These are phyloP conservation scores for Spilogale gracilis DNA, from an alignment of 2,113 vertebrate genomes.

Conservation along the genomic window DNA sequence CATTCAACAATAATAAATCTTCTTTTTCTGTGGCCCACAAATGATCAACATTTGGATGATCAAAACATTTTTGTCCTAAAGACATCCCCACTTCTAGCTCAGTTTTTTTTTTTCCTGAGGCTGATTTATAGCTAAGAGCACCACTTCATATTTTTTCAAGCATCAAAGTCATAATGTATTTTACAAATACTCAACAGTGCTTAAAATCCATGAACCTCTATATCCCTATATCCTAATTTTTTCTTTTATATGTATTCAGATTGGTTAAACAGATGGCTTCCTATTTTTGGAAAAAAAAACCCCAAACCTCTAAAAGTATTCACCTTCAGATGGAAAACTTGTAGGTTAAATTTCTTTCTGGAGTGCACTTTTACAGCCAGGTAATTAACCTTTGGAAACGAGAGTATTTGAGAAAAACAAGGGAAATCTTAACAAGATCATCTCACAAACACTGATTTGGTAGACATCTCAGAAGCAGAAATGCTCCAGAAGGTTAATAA, in stretches of 20 bases:
- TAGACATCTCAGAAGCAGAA: slow-evolving; percentile 41
- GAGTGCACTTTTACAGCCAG: slow-evolving; percentile 80
- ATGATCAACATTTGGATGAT: slow-evolving; percentile 68
- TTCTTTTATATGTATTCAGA: slow-evolving; percentile 77
- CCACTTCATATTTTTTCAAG: slow-evolving; percentile 68
- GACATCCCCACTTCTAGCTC: not conserved
- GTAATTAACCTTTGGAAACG: slow-evolving; percentile 79
- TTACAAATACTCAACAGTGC: slow-evolving; percentile 75
- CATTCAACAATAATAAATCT: slow-evolving; percentile 70
- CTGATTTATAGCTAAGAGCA: slow-evolving; percentile 71
- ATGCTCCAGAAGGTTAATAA: slow-evolving; percentile 18
- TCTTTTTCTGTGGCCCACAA: slow-evolving; percentile 58
- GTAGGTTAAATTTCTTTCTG: slow-evolving; percentile 81
- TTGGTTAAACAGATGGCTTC: slow-evolving; percentile 81
- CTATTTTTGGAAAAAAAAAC: slow-evolving; percentile 48
- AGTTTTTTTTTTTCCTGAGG: slow-evolving; percentile 56
- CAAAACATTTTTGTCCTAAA: slow-evolving; percentile 66
- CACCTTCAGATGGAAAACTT: slow-evolving; percentile 65
- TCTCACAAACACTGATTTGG: not conserved
- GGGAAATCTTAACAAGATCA: slow-evolving; percentile 61
- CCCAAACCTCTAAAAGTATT: slow-evolving; percentile 65
- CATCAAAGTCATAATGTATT: slow-evolving; percentile 80
- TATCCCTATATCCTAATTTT: slow-evolving; percentile 34
- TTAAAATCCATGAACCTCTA: slow-evolving; percentile 66
- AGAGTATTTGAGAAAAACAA: slow-evolving; percentile 74